Base-by-base conservation (phyloP, 2,888 invertebrate genomes). In the Hirtodrosophila trivittata region DNA sequence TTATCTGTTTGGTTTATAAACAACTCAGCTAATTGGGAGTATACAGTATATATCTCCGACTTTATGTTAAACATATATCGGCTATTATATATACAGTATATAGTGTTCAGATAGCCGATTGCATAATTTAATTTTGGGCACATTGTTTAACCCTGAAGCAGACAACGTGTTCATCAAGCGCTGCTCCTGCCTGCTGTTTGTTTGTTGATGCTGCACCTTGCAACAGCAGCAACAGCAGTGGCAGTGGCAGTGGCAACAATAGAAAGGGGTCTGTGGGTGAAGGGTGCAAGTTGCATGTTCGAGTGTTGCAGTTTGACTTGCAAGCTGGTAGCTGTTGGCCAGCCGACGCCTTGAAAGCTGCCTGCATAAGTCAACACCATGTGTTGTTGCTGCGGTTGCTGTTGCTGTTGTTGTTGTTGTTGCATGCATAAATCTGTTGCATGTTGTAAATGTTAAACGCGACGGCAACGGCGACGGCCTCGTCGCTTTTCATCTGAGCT, bases 361-460 rank as follows among this genome's bases (percentile, higher is more conserved):
- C 62, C 57, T 64, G 87, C 82, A 77, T 74, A 77, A 85, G 87
- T 85, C 78, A 87, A 76, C 87, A 69, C 74, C 85, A 69, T 75
- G 66, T 82, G 82, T 55, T 57, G 55, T 13, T 38, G 59, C 33
- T 70, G 62, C 41, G 51, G 42, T 26, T 37, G 50, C 25, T 54
- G 55, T 38, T 47, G 57, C 6, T 57, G 59, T 13, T 60, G 66
- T 1, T 42, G 47, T 0, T 75, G 63, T 51, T 57, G 77, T 65
- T 70, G 85, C 75, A 77, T 75, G 85, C 88, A 88, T 86, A 87
- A 86, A 87, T 86, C 81, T 81, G 81, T 75, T 84, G 87, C 87
- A 77, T 86, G 87, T 86, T 86, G 87, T 67, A 87, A 81, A 85
- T 85, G 83, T 82, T 85, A 87, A 77, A 66, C 62, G 72, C 80